These are phyloP conservation scores for Strigops habroptila DNA, from an alignment of 2,113 vertebrate species.

Conservation along the genomic window DNA sequence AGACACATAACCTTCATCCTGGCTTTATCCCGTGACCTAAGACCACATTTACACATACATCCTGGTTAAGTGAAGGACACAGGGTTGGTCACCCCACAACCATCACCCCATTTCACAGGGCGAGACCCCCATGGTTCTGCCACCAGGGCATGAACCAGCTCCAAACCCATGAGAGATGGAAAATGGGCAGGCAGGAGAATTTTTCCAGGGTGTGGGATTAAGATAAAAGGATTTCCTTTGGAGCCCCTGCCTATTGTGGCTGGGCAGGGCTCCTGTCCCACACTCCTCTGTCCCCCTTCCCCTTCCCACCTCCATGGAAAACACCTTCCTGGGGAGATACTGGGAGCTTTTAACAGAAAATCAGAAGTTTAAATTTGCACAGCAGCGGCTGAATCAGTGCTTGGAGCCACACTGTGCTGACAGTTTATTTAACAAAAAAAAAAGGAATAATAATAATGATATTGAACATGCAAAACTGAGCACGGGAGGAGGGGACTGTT, in stretches of 20 bases:
- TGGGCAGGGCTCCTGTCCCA: not conserved
- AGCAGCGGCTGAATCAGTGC: not conserved
- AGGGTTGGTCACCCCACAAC: not conserved
- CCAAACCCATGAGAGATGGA: not conserved
- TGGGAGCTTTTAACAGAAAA: not conserved
- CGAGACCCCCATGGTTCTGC: not conserved
- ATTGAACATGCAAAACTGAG: not conserved
- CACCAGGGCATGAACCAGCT: not conserved
- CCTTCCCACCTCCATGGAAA: not conserved
- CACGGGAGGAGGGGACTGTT: not conserved
- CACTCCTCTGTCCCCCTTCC: not conserved
- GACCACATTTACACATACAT: not conserved
- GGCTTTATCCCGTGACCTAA: not conserved
- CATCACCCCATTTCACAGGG: not conserved
- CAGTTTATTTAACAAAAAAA: not conserved
- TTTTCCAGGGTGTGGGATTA: not conserved
- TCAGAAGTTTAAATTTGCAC: not conserved
- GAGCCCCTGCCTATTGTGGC: not conserved
- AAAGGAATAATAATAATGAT: not conserved
- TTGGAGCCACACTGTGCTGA: not conserved
- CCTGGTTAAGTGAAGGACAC: not conserved
- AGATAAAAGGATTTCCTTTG: not conserved
- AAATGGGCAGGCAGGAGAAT: not conserved
- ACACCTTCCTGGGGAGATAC: not conserved
- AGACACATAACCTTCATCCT: not conserved